These are phyloP conservation scores for Clistopyga incitator DNA, from an alignment of 2,888 invertebrate species.

Conservation along the genomic window DNA sequence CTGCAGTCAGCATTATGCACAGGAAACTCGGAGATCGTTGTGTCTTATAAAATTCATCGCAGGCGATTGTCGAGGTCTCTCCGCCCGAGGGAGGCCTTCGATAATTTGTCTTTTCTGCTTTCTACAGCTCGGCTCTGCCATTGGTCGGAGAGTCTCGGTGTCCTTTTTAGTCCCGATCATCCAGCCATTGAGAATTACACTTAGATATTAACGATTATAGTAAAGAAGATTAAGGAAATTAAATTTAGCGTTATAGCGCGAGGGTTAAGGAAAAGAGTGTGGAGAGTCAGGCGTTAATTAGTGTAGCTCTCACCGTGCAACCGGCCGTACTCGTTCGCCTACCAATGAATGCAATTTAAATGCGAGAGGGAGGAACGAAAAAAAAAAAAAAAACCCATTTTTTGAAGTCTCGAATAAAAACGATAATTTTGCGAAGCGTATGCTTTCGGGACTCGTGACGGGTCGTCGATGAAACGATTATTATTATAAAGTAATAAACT, in stretches of 20 bases:
- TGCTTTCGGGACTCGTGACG: constrained; percentile 62
- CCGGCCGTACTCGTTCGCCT: constrained; percentile 78
- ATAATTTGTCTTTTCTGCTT: constrained; percentile 60
- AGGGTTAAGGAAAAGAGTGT: constrained; percentile 47
- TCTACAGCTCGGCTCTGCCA: constrained; percentile 47
- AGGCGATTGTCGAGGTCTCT: constrained; percentile 41
- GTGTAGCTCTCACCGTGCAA: constrained; percentile 62
- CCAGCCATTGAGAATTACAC: constrained; percentile 60
- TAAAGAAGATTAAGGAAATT: constrained; percentile 39
- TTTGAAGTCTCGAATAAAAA: constrained; percentile 44
- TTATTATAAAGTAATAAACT: constrained; percentile 42
- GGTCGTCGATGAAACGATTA: constrained; percentile 59
- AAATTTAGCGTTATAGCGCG: constrained; percentile 53
- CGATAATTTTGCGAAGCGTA: constrained; percentile 42
- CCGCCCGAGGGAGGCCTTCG: constrained; percentile 53
- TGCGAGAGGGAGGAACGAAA: constrained; percentile 63
- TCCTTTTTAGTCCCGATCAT: constrained; percentile 33
- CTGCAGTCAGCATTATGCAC: constrained; percentile 40
- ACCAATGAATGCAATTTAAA: constrained; percentile 80
- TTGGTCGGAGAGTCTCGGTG: constrained; percentile 13
- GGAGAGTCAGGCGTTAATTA: constrained; percentile 71
- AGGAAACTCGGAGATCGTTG: constrained; percentile 51
- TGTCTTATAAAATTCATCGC: constrained; percentile 48
- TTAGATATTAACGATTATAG: constrained; percentile 71
- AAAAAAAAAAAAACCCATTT: constrained; percentile 34